A percentile compares a stretch with the other conserved stretches of the same genome.
Conservation (phyloP, 2,113 vertebrate species). For the Syngnathoides biaculeatus region DNA sequence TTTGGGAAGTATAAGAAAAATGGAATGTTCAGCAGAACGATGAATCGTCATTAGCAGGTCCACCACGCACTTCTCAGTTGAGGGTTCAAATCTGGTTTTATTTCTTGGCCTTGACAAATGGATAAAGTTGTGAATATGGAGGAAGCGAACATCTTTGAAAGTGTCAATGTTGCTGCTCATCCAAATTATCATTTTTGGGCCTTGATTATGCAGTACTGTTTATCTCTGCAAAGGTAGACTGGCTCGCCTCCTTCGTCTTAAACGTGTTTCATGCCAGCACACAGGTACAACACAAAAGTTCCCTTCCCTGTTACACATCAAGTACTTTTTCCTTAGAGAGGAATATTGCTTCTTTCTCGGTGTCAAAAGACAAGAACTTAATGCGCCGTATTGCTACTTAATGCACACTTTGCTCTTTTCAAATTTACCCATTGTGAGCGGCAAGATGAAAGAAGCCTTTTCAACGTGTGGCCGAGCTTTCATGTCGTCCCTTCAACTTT, state of each 20-base stretch:
- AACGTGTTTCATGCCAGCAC: slow-evolving; percentile 16
- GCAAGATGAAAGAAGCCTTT: slow-evolving; percentile 72
- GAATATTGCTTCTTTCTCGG: slow-evolving; percentile 65
- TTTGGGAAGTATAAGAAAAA: no score
- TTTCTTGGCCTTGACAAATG: no score
- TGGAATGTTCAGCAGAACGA: no score
- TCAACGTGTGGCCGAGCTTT: slow-evolving; percentile 66
- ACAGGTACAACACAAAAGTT: slow-evolving; percentile 38
- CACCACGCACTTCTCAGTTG: no score
- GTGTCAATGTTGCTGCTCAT: no score
- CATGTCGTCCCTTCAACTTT: slow-evolving; percentile 72
- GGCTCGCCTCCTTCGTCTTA: neutral
- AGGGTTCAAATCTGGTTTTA: no score
- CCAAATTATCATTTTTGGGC: no score
- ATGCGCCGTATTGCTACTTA: slow-evolving; percentile 62
- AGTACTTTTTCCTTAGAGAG: slow-evolving; percentile 45
- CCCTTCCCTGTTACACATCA: slow-evolving; percentile 41
- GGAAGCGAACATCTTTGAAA: no score
- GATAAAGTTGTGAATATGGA: no score
- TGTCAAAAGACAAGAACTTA: slow-evolving; percentile 73
- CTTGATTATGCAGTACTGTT: neutral
- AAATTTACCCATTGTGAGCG: slow-evolving; percentile 66
- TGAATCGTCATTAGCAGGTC: no score
- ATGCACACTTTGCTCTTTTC: slow-evolving; percentile 75
- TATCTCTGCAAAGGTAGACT: neutral